These are phyloP conservation scores for Rosalia funebris DNA, from an alignment of 2,888 invertebrate genomes.

Conservation along the genomic window DNA sequence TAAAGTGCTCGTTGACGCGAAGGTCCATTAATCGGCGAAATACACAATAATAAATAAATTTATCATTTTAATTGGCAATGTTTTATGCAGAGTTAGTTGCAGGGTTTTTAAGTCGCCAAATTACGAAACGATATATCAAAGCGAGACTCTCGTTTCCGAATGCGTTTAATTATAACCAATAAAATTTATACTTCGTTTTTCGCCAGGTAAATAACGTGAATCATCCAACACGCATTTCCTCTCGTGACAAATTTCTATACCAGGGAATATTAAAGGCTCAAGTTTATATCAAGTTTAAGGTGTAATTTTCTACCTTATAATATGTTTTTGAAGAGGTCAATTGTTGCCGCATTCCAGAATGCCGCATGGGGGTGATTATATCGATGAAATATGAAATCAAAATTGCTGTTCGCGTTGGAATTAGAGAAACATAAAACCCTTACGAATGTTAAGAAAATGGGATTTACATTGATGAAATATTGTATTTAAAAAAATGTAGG, in stretches of 20 bases:
- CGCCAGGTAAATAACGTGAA: constrained; percentile 6
- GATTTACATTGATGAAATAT: too few species aligned
- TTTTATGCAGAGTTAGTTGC: constrained; percentile 12
- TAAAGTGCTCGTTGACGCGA: constrained; percentile 9
- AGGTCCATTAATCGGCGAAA: constrained; percentile 1
- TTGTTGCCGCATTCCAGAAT: too few species aligned
- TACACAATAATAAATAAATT: constrained; percentile 25
- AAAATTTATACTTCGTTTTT: constrained; percentile 20
- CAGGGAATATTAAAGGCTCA: constrained; percentile 1
- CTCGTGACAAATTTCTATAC: constrained; percentile 18
- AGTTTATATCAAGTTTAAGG: too few species aligned
- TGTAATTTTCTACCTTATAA: too few species aligned
- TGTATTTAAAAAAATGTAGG: too few species aligned
- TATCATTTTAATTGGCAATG: constrained; percentile 25
- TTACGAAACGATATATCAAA: constrained; percentile 17
- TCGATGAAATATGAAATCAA: too few species aligned
- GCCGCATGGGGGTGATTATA: too few species aligned
- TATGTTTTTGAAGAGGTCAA: too few species aligned
- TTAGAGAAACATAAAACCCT: too few species aligned
- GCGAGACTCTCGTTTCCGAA: constrained; percentile 2
- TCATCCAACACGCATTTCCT: constrained; percentile 20
- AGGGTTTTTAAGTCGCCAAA: constrained; percentile 13
- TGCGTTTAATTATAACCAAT: constrained; percentile 12
- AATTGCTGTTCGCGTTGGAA: too few species aligned
- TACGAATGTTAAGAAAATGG: too few species aligned